Evolutionary conservation across 2,888 invertebrate genomes (phyloP).

Genomic region (Enoplolaimus lenunculus): DNA sequence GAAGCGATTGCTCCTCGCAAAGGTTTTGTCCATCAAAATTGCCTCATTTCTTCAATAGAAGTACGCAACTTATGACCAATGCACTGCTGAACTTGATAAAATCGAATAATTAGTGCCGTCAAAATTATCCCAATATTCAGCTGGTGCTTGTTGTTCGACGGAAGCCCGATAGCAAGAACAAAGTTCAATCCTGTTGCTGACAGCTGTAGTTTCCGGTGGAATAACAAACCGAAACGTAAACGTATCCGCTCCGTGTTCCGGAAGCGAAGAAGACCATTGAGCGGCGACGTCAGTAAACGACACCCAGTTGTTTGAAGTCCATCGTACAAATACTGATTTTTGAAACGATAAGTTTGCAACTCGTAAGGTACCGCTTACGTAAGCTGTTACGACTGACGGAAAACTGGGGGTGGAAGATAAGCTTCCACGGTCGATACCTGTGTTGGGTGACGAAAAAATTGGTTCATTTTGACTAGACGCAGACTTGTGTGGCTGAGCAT

Average conservation of each 20-base stretch:
- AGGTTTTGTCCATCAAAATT: too few relatives aligned
- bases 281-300: conserved; percentile 55
- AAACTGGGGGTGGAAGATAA: too few relatives aligned
- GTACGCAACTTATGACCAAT: too few relatives aligned
- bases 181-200: conserved; percentile 69
- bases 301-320: conserved; percentile 67
- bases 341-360: conserved; percentile 66
- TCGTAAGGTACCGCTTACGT: conserved; percentile 86
- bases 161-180: conserved; percentile 65
- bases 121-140: conserved; percentile 84
- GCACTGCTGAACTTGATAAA: not conserved
- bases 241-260: conserved; percentile 33
- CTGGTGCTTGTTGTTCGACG: conserved; percentile 44
- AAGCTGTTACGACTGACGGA: too few relatives aligned
- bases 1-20: too few relatives aligned
- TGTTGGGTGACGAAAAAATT: too few relatives aligned
- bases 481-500: conserved; percentile 54
- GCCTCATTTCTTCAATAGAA: too few relatives aligned
- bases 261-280: not conserved
- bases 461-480: not conserved
- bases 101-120: conserved; percentile 58
- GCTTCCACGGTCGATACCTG: too few relatives aligned
- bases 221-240: conserved; percentile 38
- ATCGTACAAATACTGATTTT: conserved; percentile 67
- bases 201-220: conserved; percentile 37